phyloP scores from a whole-genome alignment of 1,140 invertebrate genomes.

The Calliphora vicina region DNA sequence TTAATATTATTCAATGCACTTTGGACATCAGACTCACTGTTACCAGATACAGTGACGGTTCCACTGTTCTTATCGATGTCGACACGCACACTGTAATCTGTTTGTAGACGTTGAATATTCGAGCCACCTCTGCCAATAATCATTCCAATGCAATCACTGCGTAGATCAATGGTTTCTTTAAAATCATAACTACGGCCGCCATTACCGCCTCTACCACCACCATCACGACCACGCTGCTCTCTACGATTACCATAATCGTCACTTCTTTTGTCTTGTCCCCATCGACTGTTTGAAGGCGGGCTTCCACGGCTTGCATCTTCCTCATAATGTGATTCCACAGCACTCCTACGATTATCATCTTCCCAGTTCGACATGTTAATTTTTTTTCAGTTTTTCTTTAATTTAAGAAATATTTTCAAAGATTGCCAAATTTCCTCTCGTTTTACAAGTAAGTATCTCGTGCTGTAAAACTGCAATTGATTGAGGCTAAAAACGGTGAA shows the following conservation, averaged over 20 bases:
- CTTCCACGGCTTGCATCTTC: background rate
- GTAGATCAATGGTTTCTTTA: constrained; percentile 42
- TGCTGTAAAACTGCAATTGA: too few species aligned
- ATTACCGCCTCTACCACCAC: background rate
- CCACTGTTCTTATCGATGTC: constrained; percentile 43
- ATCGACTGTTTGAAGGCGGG: background rate
- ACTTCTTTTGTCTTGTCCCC: background rate
- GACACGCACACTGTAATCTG: constrained; percentile 49
- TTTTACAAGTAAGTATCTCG: background rate
- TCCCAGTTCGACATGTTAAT: constrained; percentile 36
- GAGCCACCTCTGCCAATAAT: constrained; percentile 53
- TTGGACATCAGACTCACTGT: constrained; percentile 25
- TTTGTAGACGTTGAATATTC: constrained; percentile 51
- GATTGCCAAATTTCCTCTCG: background rate
- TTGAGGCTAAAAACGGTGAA: too few species aligned
- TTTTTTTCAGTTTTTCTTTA: too few species aligned
- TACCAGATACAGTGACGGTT: background rate
- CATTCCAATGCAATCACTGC: constrained; percentile 44
- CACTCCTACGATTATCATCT: background rate
- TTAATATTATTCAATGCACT: constrained; percentile 31
- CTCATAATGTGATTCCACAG: background rate
- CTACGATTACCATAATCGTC: background rate
- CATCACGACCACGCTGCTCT: background rate
- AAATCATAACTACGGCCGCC: constrained; percentile 4
- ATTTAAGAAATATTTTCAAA: background rate